phyloP scores from a whole-genome alignment of 2,888 invertebrate species.

The Cephus runcator region DNA sequence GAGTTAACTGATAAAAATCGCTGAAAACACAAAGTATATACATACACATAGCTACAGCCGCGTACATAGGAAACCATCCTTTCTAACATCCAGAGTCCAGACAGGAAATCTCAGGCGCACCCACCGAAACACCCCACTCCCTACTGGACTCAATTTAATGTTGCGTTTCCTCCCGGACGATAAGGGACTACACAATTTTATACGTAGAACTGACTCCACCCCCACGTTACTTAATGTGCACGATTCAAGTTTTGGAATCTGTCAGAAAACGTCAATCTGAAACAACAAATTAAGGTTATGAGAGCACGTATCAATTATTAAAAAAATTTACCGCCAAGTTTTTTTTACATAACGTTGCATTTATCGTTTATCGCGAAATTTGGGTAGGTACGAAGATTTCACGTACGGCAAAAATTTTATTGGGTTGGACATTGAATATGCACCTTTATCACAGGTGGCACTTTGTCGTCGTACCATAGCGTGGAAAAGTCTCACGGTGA shows the following conservation, averaged over 20 bases:
- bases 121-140: constrained; percentile 62
- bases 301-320: background rate
- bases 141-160: constrained; percentile 61
- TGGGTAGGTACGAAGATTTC: background rate
- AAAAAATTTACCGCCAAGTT: background rate
- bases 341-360: background rate
- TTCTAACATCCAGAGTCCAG: constrained; percentile 52
- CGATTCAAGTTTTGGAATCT: background rate
- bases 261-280: background rate
- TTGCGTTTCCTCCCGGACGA: constrained; percentile 60
- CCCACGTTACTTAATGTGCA: background rate
- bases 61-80: constrained; percentile 49
- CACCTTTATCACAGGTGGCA: background rate
- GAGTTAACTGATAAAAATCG: background rate
- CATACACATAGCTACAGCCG: constrained; percentile 6
- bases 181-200: constrained; percentile 56
- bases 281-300: background rate
- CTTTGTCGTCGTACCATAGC: background rate
- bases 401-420: background rate
- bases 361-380: background rate
- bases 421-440: background rate
- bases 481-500: background rate
- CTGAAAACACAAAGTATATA: background rate
- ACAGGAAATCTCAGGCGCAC: constrained; percentile 65
- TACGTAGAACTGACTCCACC: constrained; percentile 39